Evolutionary conservation across 2,888 invertebrate species (phyloP).

Genomic region (Caenorhabditis sp.): DNA sequence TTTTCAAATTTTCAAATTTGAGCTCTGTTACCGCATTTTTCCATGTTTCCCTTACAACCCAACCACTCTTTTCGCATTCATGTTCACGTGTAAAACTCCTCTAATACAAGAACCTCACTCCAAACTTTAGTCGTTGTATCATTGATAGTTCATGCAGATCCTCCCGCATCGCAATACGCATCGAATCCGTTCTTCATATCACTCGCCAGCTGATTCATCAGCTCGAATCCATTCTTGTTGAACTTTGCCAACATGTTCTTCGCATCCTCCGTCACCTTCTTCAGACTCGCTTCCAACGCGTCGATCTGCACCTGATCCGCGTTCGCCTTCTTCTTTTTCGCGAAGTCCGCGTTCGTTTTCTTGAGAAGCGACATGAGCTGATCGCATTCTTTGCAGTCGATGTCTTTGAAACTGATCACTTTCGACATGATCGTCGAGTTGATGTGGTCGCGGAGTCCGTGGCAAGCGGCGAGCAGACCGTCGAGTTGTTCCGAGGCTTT

Average conservation of each 20-base stretch:
- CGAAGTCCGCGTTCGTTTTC: conserved; percentile 35
- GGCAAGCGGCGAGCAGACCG: conserved; percentile 23
- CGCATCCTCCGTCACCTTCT: conserved; percentile 37
- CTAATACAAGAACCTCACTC: conserved; percentile 12
- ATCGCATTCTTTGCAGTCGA: conserved; percentile 47
- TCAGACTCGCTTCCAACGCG: conserved; percentile 35
- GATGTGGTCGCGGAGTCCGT: conserved; percentile 24
- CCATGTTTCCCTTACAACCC: background rate
- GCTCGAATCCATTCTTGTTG: conserved; percentile 36
- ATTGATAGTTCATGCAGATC: conserved; percentile 1
- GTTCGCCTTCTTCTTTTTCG: conserved; percentile 35
- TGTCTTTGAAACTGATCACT: conserved; percentile 55
- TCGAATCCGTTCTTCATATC: conserved; percentile 52
- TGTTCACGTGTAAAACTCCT: conserved; percentile 10
- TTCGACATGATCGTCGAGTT: conserved; percentile 18
- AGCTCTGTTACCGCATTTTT: conserved; percentile 2
- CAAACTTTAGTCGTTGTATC: too few species aligned
- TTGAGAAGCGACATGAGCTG: conserved; percentile 36
- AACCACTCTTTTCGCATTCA: conserved; percentile 15
- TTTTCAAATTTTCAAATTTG: conserved; percentile 10
- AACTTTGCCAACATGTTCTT: conserved; percentile 32
- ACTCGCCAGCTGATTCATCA: conserved; percentile 33
- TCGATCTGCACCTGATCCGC: conserved; percentile 38
- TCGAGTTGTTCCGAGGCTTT: conserved; percentile 23
- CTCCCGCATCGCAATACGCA: conserved; percentile 37